Percentiles rank a stretch among this genome's conserved stretches.
Conservation (phyloP, 2,888 invertebrate genomes). For the Euspilapteryx auroguttella region DNA sequence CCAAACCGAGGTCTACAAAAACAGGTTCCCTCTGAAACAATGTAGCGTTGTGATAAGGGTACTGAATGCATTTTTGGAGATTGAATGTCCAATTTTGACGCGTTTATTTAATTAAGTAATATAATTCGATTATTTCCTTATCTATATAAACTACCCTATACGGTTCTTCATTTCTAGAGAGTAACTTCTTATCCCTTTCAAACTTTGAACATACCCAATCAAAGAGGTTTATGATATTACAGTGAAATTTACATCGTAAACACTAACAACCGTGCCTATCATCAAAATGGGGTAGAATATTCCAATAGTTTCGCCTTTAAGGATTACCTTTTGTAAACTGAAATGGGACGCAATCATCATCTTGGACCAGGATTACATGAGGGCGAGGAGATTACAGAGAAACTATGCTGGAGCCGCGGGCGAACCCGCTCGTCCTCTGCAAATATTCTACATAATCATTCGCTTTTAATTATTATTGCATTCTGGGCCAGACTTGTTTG, state of each 20-base stretch:
- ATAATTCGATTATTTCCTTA: too few relatives aligned
- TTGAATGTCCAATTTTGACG: too few relatives aligned
- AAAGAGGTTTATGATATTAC: slow-evolving; percentile 57
- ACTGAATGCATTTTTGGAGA: slow-evolving; percentile 2
- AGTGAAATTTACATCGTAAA: slow-evolving; percentile 56
- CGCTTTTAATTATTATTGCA: slow-evolving; percentile 59
- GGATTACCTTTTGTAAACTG: slow-evolving; percentile 62
- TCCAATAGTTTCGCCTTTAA: slow-evolving; percentile 48
- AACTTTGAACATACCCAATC: slow-evolving; percentile 42
- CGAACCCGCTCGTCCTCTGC: slow-evolving; percentile 35
- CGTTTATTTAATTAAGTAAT: too few relatives aligned
- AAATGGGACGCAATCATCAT: slow-evolving; percentile 57
- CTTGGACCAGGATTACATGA: slow-evolving; percentile 49
- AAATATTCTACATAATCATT: slow-evolving; percentile 58
- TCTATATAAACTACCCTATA: too few relatives aligned
- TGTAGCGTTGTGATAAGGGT: slow-evolving; percentile 19
- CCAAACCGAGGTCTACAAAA: slow-evolving; percentile 26
- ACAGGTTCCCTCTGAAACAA: slow-evolving; percentile 40
- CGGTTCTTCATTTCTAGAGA: slow-evolving; percentile 2
- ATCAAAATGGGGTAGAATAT: slow-evolving; percentile 20
- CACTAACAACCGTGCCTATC: slow-evolving; percentile 22
- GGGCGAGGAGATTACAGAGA: slow-evolving; percentile 22
- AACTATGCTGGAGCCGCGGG: slow-evolving; percentile 16
- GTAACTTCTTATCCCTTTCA: slow-evolving; percentile 24
- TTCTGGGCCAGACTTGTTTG: slow-evolving; percentile 53